Base-by-base conservation (phyloP, 2,113 vertebrate species). In the Physeter macrocephalus region DNA sequence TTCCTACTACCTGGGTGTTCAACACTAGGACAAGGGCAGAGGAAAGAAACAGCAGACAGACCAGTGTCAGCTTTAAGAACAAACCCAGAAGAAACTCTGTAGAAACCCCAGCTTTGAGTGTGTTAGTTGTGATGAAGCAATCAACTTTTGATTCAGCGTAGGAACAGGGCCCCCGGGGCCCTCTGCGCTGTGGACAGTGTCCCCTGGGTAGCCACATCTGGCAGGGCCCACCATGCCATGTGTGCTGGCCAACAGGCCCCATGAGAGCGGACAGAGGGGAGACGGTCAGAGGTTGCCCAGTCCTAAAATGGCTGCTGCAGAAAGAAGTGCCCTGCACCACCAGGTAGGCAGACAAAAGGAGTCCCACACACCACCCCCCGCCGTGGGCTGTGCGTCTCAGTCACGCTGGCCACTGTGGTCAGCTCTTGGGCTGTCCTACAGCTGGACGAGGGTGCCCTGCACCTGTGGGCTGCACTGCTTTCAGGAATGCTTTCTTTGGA, bases 401-500 rank as follows among this genome's bases (percentile, higher is more conserved):
- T 72, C 97, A 94, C 15, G 2, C 75, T 0, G 43, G 27, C 59
- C 94, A 97, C 86, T 98, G 98, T 98, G n/a, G 88, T 74, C 1
- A 1, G 87, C 41, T n/a, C 36, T 85, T 57, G 1, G 2, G 81
- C 4, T 41, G 39, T 31, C 94, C 95, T 94, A 12, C 97, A 98
- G 98, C 98, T 98, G 98, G 98, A 97, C 20, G 3, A 1, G 88
- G 96, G 94, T 98, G 97, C 94, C 52, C 25, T 0, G 0, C 62
- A 52, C 64, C 62, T 5, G 1, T 0, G 4, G 20, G 95, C 41
- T 1, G 2, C 1, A 20, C 80, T 14, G 59, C 59, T 88, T 82
- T 96, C 92, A 67, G 98, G 97, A 98, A 97, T 95, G 96, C 21
- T 13, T 88, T 96, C 23, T 94, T 11, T 1, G 21, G 78, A 91